Evolutionary conservation across 2,797 vertebrate genomes (phyloP), one percentile per base, ranked within the genome.

Genomic region (Urocyon cinereoargenteus): DNA sequence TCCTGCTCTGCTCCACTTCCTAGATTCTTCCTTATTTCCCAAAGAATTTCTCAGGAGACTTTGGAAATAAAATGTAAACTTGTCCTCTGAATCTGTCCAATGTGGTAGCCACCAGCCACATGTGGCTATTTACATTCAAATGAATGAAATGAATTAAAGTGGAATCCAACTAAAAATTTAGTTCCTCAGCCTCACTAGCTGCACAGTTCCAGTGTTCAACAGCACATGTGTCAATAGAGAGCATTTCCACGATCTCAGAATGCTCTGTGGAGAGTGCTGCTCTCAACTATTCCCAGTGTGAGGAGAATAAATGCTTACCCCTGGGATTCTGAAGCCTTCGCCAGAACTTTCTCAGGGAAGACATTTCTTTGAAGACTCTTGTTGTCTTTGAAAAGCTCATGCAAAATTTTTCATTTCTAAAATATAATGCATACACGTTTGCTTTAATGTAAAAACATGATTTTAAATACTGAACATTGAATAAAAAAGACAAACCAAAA

Each of bases 91-190:
- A 72, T 26, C 31, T 62, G 36, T 28, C n/a, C 26, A 57, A 14
- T 24, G 26, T 19, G 31, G 40, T 82, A 72, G n/a, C 70, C 12
- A 36, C 18, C 66, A 79, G 70, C 22, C 49, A 59, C 5, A 22
- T 12, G 24, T 28, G 11, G 26, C 49, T 86, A 83, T 78, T 94
- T 64, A 95, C 28, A 90, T 91, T 59, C 78, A 53, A 93, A 83
- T 64, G 36, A 57, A 86, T 83, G 53, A 51, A 97, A 59, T 70
- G 11, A 81, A 81, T 72, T 84, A 59, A 92, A 93, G 70, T 92
- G 28, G 40, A 85, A 81, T 40, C 49, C 31, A 68, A 82, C 59
- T 26, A 94, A 93, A 97, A 90, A 61, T 70, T 34, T 45, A 61
- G 12, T 51, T 53, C 55, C 34, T 36, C 28, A 6, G 40, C 51